Evolutionary conservation across 2,888 invertebrate genomes (phyloP).

Genomic region (Synergus japonicus): DNA sequence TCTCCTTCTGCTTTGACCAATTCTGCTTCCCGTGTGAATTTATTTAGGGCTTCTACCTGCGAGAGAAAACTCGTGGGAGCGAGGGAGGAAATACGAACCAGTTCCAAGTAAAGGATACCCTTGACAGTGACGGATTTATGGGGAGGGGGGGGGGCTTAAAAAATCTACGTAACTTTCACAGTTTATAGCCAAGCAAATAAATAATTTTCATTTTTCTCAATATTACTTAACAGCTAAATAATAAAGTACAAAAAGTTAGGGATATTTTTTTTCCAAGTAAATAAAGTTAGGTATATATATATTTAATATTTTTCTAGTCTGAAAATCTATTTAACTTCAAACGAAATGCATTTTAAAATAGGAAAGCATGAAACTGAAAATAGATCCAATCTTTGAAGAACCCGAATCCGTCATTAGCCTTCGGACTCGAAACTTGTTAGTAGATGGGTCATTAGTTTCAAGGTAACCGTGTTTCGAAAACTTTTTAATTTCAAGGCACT

Average conservation of each 20-base stretch:
- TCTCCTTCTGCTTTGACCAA: constrained; percentile 50
- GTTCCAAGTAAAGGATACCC: constrained; percentile 21
- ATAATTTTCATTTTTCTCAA: neutral
- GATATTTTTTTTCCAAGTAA: too few species aligned
- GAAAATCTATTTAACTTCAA: too few species aligned
- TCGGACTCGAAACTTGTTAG: neutral
- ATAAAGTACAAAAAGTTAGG: too few species aligned
- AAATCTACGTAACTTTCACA: neutral
- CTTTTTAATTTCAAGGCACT: neutral
- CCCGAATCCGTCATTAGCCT: neutral
- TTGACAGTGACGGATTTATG: constrained; percentile 31
- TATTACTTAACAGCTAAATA: neutral
- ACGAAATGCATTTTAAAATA: neutral
- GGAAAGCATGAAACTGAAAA: neutral
- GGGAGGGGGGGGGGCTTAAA: neutral
- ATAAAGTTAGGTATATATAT: too few species aligned
- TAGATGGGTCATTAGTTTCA: neutral
- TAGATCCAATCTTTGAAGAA: neutral
- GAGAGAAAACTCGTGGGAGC: constrained; percentile 48
- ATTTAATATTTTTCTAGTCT: too few species aligned
- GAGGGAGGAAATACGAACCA: constrained; percentile 33
- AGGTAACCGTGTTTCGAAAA: neutral
- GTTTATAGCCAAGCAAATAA: neutral
- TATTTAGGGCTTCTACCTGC: constrained; percentile 54
- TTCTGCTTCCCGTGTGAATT: constrained; percentile 59